Percentiles rank a stretch among this genome's conserved stretches.
Conservation (phyloP, 2,113 vertebrate species). For the Anguilla japonica region DNA sequence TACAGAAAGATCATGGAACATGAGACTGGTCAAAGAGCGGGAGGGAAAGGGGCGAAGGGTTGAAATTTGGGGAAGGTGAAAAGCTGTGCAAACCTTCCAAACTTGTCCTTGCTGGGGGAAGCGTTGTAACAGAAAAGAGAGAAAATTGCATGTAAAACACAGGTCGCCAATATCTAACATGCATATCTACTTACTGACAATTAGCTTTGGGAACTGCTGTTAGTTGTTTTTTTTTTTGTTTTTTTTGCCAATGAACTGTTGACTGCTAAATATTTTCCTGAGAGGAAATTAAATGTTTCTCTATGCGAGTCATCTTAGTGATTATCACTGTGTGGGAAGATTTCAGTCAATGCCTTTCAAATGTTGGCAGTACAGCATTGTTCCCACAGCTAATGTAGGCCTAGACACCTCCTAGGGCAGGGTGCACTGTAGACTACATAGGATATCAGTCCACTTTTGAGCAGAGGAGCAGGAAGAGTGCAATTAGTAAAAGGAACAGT, state of each 20-base stretch:
- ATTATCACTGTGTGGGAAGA: background rate
- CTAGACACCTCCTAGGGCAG: conserved; percentile 8
- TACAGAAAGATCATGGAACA: conserved; percentile 67
- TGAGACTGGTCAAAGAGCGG: conserved; percentile 79
- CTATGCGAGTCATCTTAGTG: background rate
- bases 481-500: conserved; percentile 30
- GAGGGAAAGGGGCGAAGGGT: conserved; percentile 35
- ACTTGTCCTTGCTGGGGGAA: conserved; percentile 99
- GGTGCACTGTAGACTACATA: conserved; percentile 1
- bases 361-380: background rate
- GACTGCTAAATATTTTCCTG: background rate
- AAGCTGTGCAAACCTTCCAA: conserved; percentile 99
- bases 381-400: conserved; percentile 29
- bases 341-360: background rate
- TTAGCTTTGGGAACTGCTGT: conserved; percentile 61
- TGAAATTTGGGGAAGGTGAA: conserved; percentile 98
- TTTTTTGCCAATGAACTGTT: background rate
- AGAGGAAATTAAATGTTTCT: conserved; percentile 53
- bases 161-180: conserved; percentile 67
- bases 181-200: conserved; percentile 48
- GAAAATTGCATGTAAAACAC: conserved; percentile 78
- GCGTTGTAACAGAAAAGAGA: conserved; percentile 83
- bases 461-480: conserved; percentile 24
- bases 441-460: conserved; percentile 20
- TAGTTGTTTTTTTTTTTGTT: background rate